Evolutionary conservation across 2,797 vertebrate genomes (phyloP).

Genomic region (Pseudochromis fuscus): DNA sequence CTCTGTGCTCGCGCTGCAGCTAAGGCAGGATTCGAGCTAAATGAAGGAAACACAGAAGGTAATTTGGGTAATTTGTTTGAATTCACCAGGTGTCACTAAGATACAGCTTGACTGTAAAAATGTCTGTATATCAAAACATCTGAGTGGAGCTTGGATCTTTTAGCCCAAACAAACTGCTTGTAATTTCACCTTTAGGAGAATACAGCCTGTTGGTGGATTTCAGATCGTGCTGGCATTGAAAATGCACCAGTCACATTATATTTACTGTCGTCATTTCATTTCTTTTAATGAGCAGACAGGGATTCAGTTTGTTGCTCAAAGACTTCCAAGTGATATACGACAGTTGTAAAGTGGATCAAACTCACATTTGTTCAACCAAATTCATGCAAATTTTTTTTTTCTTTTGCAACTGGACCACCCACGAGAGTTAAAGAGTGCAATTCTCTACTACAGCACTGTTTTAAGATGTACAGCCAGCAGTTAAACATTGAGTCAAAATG

Average conservation of each 20-base stretch:
- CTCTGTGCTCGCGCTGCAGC: constrained; percentile 14
- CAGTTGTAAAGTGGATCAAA: background rate
- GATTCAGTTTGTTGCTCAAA: background rate
- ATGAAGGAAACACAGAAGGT: constrained; percentile 15
- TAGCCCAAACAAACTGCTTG: constrained; percentile 4
- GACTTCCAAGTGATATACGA: background rate
- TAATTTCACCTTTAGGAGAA: constrained; percentile 10
- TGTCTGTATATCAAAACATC: background rate
- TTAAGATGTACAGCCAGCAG: too few relatives aligned
- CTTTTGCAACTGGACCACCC: too few relatives aligned
- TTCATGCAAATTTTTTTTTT: too few relatives aligned
- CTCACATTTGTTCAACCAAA: background rate
- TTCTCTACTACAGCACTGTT: too few relatives aligned
- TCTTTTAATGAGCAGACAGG: background rate
- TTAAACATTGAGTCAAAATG: too few relatives aligned
- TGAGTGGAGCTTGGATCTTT: background rate
- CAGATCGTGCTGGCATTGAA: background rate
- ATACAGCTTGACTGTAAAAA: background rate
- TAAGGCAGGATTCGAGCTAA: constrained; percentile 27
- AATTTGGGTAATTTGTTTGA: constrained; percentile 12
- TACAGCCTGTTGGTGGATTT: constrained; percentile 7
- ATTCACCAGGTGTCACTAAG: constrained; percentile 10
- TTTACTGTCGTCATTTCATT: background rate
- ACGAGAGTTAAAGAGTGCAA: too few relatives aligned
- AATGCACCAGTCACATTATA: background rate